Conservation (phyloP, 1,140 invertebrate species). For the Hypothenemus hampei region DNA sequence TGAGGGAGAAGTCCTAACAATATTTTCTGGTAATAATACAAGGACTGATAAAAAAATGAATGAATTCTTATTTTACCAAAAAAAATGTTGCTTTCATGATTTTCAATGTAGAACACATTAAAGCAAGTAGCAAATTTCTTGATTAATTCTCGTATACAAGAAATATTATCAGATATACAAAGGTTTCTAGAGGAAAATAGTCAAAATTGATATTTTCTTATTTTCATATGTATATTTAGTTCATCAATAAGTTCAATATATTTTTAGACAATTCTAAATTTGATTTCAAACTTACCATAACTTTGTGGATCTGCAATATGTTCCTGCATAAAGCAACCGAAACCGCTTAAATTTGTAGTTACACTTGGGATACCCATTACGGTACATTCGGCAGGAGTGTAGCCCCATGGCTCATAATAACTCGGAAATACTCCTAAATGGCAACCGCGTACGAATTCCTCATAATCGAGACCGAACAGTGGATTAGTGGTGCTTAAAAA, state of each 20-base stretch:
- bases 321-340: slow-evolving; percentile 99
- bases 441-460: slow-evolving; percentile 98
- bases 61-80: no score
- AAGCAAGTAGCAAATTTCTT: no score
- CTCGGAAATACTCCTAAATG: slow-evolving; percentile 96
- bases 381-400: slow-evolving; percentile 99
- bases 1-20: not conserved
- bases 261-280: not conserved
- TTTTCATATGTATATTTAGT: no score
- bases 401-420: slow-evolving; percentile 99
- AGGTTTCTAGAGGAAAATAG: no score
- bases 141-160: no score
- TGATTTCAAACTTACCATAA: slow-evolving; percentile 52
- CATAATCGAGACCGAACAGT: slow-evolving; percentile 96
- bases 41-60: no score
- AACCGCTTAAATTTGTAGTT: slow-evolving; percentile 85
- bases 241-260: no score
- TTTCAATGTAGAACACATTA: no score
- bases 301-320: slow-evolving; percentile 96
- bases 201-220: no score
- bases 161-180: no score
- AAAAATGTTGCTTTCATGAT: no score
- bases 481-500: slow-evolving; percentile 98
- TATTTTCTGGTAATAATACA: no score
- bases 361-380: slow-evolving; percentile 79